phyloP scores from a whole-genome alignment of 1,140 invertebrate species.

The Adoxophyes honmai region DNA sequence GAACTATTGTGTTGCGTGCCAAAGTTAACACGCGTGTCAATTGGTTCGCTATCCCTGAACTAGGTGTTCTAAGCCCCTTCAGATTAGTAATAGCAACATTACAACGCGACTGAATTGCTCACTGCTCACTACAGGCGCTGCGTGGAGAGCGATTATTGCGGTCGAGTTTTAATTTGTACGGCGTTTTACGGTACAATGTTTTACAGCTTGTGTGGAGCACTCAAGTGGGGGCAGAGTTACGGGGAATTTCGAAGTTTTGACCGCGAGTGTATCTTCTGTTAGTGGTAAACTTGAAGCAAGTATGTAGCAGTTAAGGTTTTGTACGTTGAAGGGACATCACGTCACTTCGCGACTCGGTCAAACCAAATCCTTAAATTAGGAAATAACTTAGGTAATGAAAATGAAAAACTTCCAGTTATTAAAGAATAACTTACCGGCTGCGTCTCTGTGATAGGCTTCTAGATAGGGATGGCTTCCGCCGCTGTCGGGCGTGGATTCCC shows the following conservation, averaged over 20 bases:
- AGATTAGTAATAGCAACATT: slow-evolving; percentile 40
- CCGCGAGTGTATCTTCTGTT: neutral
- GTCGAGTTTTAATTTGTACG: slow-evolving; percentile 64
- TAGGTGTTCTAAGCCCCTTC: no score
- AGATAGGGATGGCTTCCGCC: slow-evolving; percentile 88
- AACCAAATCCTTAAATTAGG: no score
- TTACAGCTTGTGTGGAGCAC: slow-evolving; percentile 29
- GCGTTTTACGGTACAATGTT: no score
- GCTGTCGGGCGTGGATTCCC: slow-evolving; percentile 90
- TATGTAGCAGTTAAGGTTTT: no score
- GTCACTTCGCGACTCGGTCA: no score
- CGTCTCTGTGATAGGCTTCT: slow-evolving; percentile 87
- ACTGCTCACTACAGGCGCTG: slow-evolving; percentile 22
- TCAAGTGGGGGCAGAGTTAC: neutral
- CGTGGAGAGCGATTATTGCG: slow-evolving; percentile 42
- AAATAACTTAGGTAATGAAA: no score
- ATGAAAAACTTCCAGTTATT: no score
- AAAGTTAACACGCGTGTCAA: no score
- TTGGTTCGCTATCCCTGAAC: no score
- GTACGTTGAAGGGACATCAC: no score
- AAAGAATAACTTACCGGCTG: slow-evolving; percentile 86
- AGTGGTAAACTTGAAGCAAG: no score
- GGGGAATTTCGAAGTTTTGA: slow-evolving; percentile 19
- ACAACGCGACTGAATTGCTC: slow-evolving; percentile 29
- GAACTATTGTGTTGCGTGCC: no score